phyloP scores from a whole-genome alignment of 2,888 invertebrate genomes.

The Ypsolopha scabrella region DNA sequence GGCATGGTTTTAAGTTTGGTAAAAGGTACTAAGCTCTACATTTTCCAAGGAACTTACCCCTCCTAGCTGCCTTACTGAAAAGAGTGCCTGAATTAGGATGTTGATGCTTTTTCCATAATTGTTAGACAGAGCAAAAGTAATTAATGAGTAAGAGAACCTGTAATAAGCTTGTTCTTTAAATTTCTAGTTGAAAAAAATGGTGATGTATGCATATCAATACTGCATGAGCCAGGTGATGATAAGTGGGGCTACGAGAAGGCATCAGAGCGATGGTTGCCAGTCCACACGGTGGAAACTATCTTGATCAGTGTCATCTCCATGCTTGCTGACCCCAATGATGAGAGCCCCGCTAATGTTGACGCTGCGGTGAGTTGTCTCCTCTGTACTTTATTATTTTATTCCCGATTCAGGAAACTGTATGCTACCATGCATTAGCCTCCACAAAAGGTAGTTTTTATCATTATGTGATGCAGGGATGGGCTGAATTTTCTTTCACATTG shows the following conservation, averaged over 20 bases:
- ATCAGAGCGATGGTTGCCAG: conserved; percentile 97
- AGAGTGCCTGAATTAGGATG: no score
- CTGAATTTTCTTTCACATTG: no score
- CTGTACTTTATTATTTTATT: background rate
- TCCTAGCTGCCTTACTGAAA: no score
- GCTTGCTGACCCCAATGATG: conserved; percentile 99
- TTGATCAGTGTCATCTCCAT: conserved; percentile 99
- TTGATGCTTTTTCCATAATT: no score
- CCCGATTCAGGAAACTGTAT: conserved; percentile 3
- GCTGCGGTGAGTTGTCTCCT: conserved; percentile 84
- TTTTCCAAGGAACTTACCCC: no score
- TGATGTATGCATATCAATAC: conserved; percentile 98
- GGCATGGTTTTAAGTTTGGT: no score
- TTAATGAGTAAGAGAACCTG: conserved; percentile 4
- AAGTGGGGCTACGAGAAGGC: conserved; percentile 99
- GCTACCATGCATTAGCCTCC: conserved; percentile 8
- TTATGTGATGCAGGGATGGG: no score
- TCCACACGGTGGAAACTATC: conserved; percentile 99
- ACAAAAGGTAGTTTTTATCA: no score
- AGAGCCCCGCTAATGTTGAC: conserved; percentile 99
- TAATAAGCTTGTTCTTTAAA: background rate
- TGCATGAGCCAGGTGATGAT: conserved; percentile 99
- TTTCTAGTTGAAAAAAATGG: conserved; percentile 93
- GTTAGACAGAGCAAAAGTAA: no score
- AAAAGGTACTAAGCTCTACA: no score